Percentiles rank a stretch among this genome's conserved stretches.
These are phyloP conservation scores for Agapornis canus DNA, from an alignment of 2,797 vertebrate genomes.

Conservation along the genomic window DNA sequence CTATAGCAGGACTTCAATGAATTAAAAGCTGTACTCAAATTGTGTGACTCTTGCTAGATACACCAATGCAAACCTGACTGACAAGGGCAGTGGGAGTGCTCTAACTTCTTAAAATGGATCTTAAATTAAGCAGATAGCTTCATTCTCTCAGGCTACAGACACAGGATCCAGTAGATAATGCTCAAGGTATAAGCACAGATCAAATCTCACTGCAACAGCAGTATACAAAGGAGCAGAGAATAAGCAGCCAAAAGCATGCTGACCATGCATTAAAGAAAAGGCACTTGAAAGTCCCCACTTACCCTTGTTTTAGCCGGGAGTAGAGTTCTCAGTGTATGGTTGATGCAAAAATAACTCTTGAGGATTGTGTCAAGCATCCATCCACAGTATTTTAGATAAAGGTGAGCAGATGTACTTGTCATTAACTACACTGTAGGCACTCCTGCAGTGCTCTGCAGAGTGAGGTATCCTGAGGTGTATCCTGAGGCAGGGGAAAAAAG, in stretches of 20 bases:
- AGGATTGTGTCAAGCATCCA: neutral
- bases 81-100: neutral
- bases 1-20: neutral
- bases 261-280: neutral
- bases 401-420: neutral
- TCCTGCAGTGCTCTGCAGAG: neutral
- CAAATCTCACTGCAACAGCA: conserved; percentile 49
- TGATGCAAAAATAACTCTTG: neutral
- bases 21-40: neutral
- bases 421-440: neutral
- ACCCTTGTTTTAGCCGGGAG: neutral
- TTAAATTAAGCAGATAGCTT: conserved; percentile 14
- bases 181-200: conserved; percentile 1
- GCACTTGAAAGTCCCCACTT: neutral
- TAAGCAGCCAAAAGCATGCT: neutral
- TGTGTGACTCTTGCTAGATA: neutral
- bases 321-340: neutral
- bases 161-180: conserved; percentile 13
- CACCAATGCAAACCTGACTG: neutral
- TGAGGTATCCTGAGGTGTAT: neutral
- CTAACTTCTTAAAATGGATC: neutral
- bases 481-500: neutral
- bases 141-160: conserved; percentile 19
- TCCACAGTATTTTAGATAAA: neutral
- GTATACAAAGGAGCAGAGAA: neutral